Percentiles rank a stretch among this genome's conserved stretches.
phyloP scores from a whole-genome alignment of 2,113 vertebrate species.

The Sardina pilchardus region DNA sequence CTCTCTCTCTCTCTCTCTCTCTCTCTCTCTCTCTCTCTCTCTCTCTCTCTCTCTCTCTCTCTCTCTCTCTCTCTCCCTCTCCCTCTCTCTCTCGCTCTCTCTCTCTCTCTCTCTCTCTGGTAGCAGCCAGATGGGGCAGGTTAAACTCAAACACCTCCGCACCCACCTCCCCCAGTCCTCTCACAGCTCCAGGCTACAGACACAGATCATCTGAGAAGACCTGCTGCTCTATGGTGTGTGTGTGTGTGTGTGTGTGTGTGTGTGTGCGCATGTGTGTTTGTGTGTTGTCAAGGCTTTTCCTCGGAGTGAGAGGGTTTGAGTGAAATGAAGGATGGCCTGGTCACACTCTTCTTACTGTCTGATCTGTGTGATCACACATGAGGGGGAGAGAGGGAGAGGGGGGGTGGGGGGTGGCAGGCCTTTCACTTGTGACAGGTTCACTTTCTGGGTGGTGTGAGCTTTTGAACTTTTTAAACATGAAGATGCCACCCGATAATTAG shows the following conservation, averaged over 20 bases:
- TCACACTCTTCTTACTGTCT: not conserved
- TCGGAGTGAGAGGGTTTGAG: not conserved
- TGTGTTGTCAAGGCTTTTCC: not conserved
- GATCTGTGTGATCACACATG: slow-evolving; percentile 16
- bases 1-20: not conserved
- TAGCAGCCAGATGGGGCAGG: not conserved
- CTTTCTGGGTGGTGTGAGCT: not conserved
- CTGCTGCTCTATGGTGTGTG: not conserved
- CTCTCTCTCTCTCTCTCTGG: not conserved
- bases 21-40: not conserved
- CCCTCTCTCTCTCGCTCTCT: not conserved
- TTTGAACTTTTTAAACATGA: slow-evolving; percentile 1
- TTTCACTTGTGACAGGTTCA: not conserved
- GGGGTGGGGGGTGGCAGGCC: too few species aligned
- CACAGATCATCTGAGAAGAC: slow-evolving; percentile 39
- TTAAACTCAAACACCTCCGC: not conserved
- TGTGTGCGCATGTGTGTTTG: not conserved
- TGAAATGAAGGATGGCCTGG: not conserved
- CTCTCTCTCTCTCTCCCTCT: not conserved
- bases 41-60: not conserved
- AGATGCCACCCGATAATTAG: not conserved
- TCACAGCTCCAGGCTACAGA: slow-evolving; percentile 24
- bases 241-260: not conserved
- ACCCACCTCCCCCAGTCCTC: not conserved
- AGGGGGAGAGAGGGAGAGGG: not conserved